Evolutionary conservation across 2,113 vertebrate genomes (phyloP).

Genomic region (Plecturocebus donacophilus): DNA sequence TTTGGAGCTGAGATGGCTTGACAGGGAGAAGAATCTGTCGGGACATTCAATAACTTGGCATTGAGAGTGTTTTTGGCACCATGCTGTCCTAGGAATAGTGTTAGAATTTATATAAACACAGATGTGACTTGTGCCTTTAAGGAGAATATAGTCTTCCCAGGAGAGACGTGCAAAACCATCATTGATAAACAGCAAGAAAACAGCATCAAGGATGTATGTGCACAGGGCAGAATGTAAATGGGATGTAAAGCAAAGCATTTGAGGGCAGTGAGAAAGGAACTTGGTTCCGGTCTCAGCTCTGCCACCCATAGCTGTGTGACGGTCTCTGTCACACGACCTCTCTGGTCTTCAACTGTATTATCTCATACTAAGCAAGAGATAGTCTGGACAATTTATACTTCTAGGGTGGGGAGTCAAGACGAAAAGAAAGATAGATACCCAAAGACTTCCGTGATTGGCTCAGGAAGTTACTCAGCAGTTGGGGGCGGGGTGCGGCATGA

Average conservation of each 20-base stretch:
- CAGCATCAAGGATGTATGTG: neutral
- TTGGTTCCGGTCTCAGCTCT: neutral
- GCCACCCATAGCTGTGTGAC: neutral
- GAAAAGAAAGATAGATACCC: neutral
- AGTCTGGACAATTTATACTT: too few relatives aligned
- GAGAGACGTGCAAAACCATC: neutral
- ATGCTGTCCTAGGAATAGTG: neutral
- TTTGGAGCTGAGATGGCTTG: neutral
- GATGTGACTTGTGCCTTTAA: neutral
- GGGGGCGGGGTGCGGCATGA: neutral
- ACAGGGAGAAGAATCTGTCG: neutral
- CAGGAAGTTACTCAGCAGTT: neutral
- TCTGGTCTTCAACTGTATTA: neutral
- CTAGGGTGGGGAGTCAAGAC: neutral
- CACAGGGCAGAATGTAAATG: fast-evolving
- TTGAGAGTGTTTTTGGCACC: fast-evolving
- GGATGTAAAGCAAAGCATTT: neutral
- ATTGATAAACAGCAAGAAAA: neutral
- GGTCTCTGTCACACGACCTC: neutral
- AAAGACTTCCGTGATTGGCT: neutral
- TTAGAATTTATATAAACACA: neutral
- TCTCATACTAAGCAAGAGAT: neutral
- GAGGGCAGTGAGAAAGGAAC: neutral
- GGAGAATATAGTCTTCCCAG: neutral
- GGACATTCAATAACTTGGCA: fast-evolving